These are phyloP conservation scores for Cryptoblepharus egeriae DNA, from an alignment of 2,797 vertebrate genomes.

Conservation along the genomic window DNA sequence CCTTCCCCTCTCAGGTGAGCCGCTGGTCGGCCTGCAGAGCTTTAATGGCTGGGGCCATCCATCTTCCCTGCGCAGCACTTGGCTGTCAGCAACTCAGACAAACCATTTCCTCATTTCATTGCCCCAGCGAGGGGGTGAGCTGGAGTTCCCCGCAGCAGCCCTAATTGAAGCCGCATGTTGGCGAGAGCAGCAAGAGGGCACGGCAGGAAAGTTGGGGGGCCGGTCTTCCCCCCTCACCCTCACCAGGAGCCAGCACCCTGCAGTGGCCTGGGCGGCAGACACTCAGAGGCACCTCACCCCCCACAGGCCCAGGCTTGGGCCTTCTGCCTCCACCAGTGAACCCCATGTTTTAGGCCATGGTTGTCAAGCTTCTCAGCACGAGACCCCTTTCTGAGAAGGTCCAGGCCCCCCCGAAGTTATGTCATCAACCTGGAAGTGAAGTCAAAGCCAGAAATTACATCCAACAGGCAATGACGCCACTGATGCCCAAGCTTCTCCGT, in stretches of 20 bases:
- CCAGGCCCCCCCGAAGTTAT: too few relatives aligned
- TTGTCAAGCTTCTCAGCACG: too few relatives aligned
- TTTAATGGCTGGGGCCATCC: slow-evolving; percentile 86
- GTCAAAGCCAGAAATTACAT: too few relatives aligned
- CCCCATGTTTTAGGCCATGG: too few relatives aligned
- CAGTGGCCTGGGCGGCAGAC: neutral
- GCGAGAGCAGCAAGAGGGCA: slow-evolving; percentile 15
- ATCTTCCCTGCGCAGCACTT: slow-evolving; percentile 81
- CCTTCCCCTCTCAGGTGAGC: slow-evolving; percentile 87
- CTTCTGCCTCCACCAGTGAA: neutral
- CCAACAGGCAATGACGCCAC: too few relatives aligned
- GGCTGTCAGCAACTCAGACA: slow-evolving; percentile 88
- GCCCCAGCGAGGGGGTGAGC: slow-evolving; percentile 71
- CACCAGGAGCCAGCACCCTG: neutral
- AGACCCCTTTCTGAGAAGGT: too few relatives aligned
- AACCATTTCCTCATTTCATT: slow-evolving; percentile 87
- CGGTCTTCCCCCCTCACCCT: too few relatives aligned
- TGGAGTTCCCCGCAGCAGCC: slow-evolving; percentile 53
- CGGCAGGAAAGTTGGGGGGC: too few relatives aligned
- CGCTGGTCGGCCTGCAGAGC: slow-evolving; percentile 86
- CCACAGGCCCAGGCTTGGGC: too few relatives aligned
- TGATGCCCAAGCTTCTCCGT: too few relatives aligned
- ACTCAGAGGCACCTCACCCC: too few relatives aligned
- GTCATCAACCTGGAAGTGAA: too few relatives aligned
- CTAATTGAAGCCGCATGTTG: slow-evolving; percentile 77